Base-by-base conservation (phyloP, 2,888 invertebrate species). In the Amphipoea oculea region DNA sequence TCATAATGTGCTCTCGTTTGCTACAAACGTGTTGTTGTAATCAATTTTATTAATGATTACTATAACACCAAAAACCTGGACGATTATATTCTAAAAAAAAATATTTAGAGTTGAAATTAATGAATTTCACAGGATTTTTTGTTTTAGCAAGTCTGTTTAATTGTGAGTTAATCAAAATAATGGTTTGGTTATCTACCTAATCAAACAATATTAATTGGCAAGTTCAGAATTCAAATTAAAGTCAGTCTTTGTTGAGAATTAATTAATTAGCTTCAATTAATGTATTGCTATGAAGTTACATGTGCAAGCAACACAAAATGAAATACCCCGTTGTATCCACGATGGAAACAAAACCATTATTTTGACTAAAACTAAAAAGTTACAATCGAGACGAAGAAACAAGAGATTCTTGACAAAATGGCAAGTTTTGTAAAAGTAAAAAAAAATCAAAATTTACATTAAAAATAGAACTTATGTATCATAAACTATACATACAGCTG, bases 391-490 rank as follows among this genome's bases (percentile, higher is more conserved):
- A 82, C 79, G 11, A 51, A 48, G 11, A 20, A 69, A 36, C 42
- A 54, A 74, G 86, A 86, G 86, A 86, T 86, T 86, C 83, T 71
- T 76, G 45, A 79, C 68, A 67, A 60, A 81, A n/a, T 86, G 76
- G 83, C 81, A 86, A 86, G 83, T 42, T 48, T 14, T 29, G 5
- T 65, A 11, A 68, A 40, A 48, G 65, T 57, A 68, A 65, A 62
- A 36, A 36, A 45, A 65, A 68, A 79, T 12, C 65, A 63, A 82
- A 82, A 85, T 69, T 42, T 81, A 78, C 86, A 78, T n/a, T 60
- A 42, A 77, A 78, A 85, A 83, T 76, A 72, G 23, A 75, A 81
- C 76, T 73, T 73, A 78, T 63, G 63, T 76, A 65, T 68, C 75
- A 60, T 71, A 66, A 70, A 82, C 66, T 66, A 76, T 67, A 73